Evolutionary conservation across 2,888 invertebrate species (phyloP), one percentile per base, ranked within the genome.

Genomic region (Lasioglossum figueresi): DNA sequence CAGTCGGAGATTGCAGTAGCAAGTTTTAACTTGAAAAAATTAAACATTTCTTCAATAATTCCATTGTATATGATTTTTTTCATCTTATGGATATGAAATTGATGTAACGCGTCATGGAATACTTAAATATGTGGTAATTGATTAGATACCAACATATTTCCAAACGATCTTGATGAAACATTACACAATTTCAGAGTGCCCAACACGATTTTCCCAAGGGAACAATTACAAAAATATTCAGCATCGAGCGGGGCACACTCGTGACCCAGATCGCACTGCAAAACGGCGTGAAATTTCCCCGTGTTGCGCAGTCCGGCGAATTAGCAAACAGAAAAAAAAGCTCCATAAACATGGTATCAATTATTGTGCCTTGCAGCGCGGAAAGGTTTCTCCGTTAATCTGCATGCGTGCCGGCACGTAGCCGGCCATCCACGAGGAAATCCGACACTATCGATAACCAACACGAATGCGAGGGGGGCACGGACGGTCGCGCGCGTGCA

Each of bases 361-460:
- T 66, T 66, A 66, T 34, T 34, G 19, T 23, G 34, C 66, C 66
- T 66, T 34, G 66, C 66, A 31, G 66, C 66, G 66, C 34, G 66
- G 66, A 66, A 66, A 66, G 66, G 66, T 66, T 66, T 34, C 66
- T 34, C 66, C 66, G 66, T 66, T 66, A 66, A 66, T 66, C 66
- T 66, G 34, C 66, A 66, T 66, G 27, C 75, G 45, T 12, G 45
- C 74, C 70, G 16, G 66, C 73, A 78, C 77, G 82, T 63, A 75
- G 66, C 68, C 76, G 63, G 23, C 31, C 66, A 68, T 34, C 43
- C 56, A 68, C 71, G 52, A 80, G 59, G 59, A 73, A 76, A 59
- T 56, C 37, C 48, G 31, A 73, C 72, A 37, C 82, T 82, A 82
- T 82, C 76, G 76, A 82, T 83, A 77, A 74, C 83, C 56, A 52